Evolutionary conservation across 2,113 vertebrate species (phyloP).

Genomic region (Apeltes quadracus): DNA sequence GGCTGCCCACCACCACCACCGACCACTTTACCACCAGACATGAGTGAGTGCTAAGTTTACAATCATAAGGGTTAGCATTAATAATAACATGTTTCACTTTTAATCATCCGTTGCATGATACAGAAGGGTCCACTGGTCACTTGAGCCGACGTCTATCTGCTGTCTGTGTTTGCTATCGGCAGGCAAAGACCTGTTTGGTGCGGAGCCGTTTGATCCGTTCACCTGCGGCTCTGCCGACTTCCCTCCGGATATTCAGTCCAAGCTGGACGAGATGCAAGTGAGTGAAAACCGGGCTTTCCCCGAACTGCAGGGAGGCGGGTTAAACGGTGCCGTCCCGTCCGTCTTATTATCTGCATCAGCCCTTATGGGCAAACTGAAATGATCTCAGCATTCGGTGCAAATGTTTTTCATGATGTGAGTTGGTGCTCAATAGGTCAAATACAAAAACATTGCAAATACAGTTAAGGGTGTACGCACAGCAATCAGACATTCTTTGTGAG

Average conservation of each 20-base stretch:
- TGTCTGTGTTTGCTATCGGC: constrained; percentile 47
- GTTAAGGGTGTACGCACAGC: not conserved
- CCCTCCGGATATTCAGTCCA: constrained; percentile 96
- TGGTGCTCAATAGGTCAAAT: not conserved
- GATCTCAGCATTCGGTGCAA: too few relatives aligned
- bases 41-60: constrained; percentile 81
- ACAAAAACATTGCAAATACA: not conserved
- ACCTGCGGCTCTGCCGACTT: constrained; percentile 94
- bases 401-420: too few relatives aligned
- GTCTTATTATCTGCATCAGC: not conserved
- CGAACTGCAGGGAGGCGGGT: not conserved
- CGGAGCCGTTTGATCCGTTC: constrained; percentile 98
- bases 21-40: constrained; percentile 87
- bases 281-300: constrained; percentile 37
- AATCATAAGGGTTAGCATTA: not conserved
- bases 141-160: not conserved
- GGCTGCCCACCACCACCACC: constrained; percentile 89
- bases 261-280: constrained; percentile 99
- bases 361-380: too few relatives aligned
- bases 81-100: not conserved
- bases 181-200: constrained; percentile 97
- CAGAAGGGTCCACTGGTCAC: not conserved
- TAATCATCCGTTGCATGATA: not conserved
- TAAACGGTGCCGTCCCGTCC: not conserved
- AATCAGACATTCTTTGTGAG: not conserved